These are phyloP conservation scores for Tachina lurida DNA, from an alignment of 2,888 invertebrate genomes.

Conservation along the genomic window DNA sequence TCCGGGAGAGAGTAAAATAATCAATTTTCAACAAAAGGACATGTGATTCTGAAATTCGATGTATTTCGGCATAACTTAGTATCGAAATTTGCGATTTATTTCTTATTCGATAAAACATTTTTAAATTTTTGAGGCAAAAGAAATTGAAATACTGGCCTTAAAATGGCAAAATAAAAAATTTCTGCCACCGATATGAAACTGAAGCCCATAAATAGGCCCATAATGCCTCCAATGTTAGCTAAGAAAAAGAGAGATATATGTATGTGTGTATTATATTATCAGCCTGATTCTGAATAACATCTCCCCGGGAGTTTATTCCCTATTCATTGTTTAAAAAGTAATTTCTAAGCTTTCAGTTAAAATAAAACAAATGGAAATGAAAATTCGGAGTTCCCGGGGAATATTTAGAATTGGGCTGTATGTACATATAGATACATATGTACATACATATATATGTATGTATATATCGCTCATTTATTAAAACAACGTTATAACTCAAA, in stretches of 20 bases:
- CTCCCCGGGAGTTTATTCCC: too few relatives aligned
- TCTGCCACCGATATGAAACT: slow-evolving; percentile 91
- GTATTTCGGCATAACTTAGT: slow-evolving; percentile 7
- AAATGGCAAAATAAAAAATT: slow-evolving; percentile 87
- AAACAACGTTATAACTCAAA: too few relatives aligned
- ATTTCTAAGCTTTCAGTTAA: too few relatives aligned
- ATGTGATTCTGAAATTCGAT: neutral
- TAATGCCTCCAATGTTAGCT: slow-evolving; percentile 92
- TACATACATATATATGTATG: neutral
- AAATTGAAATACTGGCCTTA: slow-evolving; percentile 83
- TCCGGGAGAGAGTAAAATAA: neutral
- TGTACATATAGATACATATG: too few relatives aligned
- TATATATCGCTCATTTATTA: too few relatives aligned
- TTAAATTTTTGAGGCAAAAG: slow-evolving; percentile 80
- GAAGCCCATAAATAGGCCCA: slow-evolving; percentile 90
- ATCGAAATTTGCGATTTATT: neutral
- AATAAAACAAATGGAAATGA: too few relatives aligned
- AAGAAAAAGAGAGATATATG: slow-evolving; percentile 72
- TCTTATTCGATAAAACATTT: neutral
- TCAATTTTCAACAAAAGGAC: neutral
- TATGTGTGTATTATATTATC: too few relatives aligned
- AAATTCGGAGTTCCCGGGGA: too few relatives aligned
- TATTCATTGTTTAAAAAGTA: too few relatives aligned
- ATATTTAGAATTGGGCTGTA: too few relatives aligned
- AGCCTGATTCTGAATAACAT: too few relatives aligned